Evolutionary conservation across 2,113 vertebrate genomes (phyloP).

Genomic region (Melospiza georgiana): DNA sequence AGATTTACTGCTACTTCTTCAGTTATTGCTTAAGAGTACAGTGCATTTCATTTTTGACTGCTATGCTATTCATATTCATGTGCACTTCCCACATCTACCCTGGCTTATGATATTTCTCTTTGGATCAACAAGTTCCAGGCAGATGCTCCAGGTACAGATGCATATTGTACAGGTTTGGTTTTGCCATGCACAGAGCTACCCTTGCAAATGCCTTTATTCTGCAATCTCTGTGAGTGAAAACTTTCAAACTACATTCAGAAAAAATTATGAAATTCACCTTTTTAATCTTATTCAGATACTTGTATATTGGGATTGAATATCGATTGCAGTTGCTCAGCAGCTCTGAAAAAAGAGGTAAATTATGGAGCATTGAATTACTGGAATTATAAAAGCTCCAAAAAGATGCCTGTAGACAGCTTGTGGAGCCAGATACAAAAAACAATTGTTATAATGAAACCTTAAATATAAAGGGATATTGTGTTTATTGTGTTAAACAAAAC

Average conservation of each 20-base stretch:
- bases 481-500: neutral
- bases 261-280: neutral
- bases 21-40: neutral
- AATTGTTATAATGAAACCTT: neutral
- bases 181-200: neutral
- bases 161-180: neutral
- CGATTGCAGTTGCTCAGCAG: neutral
- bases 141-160: neutral
- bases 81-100: neutral
- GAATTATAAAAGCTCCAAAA: neutral
- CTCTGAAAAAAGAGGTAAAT: neutral
- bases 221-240: neutral
- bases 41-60: neutral
- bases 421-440: neutral
- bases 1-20: conserved; percentile 22
- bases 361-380: neutral
- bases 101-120: neutral
- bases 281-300: neutral
- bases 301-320: neutral
- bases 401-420: neutral
- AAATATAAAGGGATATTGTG: neutral
- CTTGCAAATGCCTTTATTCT: neutral
- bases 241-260: neutral
- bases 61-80: neutral
- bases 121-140: neutral